phyloP scores from a whole-genome alignment of 2,797 vertebrate species.

The Lutjanus argentimaculatus region DNA sequence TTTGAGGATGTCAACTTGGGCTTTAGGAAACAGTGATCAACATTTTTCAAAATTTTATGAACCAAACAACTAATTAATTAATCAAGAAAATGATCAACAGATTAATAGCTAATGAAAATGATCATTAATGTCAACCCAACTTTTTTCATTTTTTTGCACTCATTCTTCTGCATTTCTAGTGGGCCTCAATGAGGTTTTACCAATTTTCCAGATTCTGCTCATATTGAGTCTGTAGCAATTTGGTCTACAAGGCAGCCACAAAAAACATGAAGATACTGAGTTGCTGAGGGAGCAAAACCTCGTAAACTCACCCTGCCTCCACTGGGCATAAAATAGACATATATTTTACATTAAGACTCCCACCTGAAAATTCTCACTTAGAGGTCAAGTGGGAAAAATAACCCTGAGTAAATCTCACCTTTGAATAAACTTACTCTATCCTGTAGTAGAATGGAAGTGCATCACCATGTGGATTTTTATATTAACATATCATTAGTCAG shows the following conservation, averaged over 20 bases:
- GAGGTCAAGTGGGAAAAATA: slow-evolving; percentile 24
- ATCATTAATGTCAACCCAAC: too few relatives aligned
- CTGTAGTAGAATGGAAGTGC: not conserved
- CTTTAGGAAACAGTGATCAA: too few relatives aligned
- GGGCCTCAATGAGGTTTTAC: slow-evolving; percentile 15
- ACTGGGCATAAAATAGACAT: slow-evolving; percentile 26
- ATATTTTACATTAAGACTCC: slow-evolving; percentile 36
- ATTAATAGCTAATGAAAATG: too few relatives aligned
- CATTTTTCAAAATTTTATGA: too few relatives aligned
- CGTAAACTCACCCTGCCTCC: slow-evolving; percentile 29
- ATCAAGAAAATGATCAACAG: too few relatives aligned
- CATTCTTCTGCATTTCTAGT: slow-evolving; percentile 28
- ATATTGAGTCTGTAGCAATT: slow-evolving; percentile 36
- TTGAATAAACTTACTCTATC: not conserved
- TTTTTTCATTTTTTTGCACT: not conserved
- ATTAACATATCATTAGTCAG: slow-evolving; percentile 3
- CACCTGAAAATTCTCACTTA: slow-evolving; percentile 22
- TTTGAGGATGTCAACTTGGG: too few relatives aligned
- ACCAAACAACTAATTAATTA: too few relatives aligned
- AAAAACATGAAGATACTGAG: slow-evolving; percentile 45
- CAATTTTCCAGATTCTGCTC: slow-evolving; percentile 41
- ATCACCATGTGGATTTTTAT: slow-evolving; percentile 4
- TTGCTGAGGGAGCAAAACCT: slow-evolving; percentile 32
- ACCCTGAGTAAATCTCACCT: not conserved
- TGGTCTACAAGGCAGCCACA: slow-evolving; percentile 19